Base-by-base conservation (phyloP, 2,888 invertebrate genomes). In the Neoaliturus tenellus region DNA sequence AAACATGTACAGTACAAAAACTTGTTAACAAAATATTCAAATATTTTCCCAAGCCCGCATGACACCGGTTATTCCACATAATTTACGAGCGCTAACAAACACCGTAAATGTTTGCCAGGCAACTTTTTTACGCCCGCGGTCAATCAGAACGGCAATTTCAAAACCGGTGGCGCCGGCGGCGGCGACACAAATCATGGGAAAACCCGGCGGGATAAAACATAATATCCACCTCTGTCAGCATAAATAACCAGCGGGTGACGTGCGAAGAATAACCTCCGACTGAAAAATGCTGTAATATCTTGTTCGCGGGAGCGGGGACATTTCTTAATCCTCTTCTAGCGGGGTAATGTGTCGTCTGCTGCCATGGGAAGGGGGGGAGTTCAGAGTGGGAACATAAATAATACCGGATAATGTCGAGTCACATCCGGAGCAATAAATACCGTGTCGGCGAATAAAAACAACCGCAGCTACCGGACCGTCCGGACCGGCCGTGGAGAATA, bases 261-360 rank as follows among this genome's bases (percentile, higher is more conserved):
- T n/a, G 73, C 28, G 48, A 44, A 71, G 71, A 71, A 71, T 71
- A 71, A 71, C 33, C 33, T 2, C 5, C 28, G 78, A 33, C 55
- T 78, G 78, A 55, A 55, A 75, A 78, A 55, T 78, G 78, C 14
- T 20, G 78, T 78, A 78, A 78, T 78, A 78, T 78, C 78, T 78
- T 78, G 78, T 78, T 78, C 78, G 51, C 78, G 78, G 78, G 35
- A 78, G 73, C 35, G 73, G 71, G 35, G 48, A 78, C 78, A 78
- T 78, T 78, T 78, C 78, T 78, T 78, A 78, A 78, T 78, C 78
- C 78, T 55, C 44, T 28, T 25, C 39, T 39, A 23, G 2, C 69
- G 39, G 4, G 20, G 69, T 62, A 62, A 62, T 28, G 62, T 62
- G 62, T 62, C 62, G 62, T n/a, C 62, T n/a, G n/a, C n/a, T n/a